These are phyloP conservation scores for Menura novaehollandiae DNA, from an alignment of 2,113 vertebrate species.

Conservation along the genomic window DNA sequence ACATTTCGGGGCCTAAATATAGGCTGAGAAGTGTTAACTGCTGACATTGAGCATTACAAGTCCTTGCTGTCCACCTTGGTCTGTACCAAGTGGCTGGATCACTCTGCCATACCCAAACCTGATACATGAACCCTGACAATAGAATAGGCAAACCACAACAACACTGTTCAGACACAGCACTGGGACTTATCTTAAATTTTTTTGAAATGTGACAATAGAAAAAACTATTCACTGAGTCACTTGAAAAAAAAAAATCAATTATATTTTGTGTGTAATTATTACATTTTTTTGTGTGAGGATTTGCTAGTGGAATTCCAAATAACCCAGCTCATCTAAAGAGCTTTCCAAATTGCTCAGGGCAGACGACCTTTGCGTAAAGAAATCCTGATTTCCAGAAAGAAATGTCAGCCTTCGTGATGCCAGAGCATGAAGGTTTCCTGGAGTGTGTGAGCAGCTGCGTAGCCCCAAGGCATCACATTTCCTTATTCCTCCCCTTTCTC, in stretches of 20 bases:
- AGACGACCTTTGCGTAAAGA: not conserved
- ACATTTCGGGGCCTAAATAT: not conserved
- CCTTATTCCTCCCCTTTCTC: not conserved
- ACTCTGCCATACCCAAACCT: not conserved
- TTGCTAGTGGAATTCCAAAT: not conserved
- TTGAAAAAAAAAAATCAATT: not conserved
- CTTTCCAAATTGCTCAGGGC: not conserved
- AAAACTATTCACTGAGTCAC: not conserved
- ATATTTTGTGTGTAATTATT: not conserved
- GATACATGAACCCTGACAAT: not conserved
- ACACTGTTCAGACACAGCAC: not conserved
- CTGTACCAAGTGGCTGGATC: not conserved
- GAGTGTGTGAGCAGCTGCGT: not conserved
- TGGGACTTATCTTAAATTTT: not conserved
- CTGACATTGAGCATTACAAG: slow-evolving; percentile 3
- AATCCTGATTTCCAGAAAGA: not conserved
- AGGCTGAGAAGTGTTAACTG: slow-evolving; percentile 16
- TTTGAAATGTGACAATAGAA: not conserved
- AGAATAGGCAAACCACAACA: not conserved
- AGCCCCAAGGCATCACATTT: not conserved
- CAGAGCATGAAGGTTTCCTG: not conserved
- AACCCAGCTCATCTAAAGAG: not conserved
- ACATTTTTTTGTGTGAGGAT: not conserved
- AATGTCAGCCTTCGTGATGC: not conserved
- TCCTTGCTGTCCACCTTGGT: slow-evolving; percentile 30